A percentile compares a stretch with the other conserved stretches of the same genome.
Conservation (phyloP, 2,888 invertebrate species). For the Papilio protenor region DNA sequence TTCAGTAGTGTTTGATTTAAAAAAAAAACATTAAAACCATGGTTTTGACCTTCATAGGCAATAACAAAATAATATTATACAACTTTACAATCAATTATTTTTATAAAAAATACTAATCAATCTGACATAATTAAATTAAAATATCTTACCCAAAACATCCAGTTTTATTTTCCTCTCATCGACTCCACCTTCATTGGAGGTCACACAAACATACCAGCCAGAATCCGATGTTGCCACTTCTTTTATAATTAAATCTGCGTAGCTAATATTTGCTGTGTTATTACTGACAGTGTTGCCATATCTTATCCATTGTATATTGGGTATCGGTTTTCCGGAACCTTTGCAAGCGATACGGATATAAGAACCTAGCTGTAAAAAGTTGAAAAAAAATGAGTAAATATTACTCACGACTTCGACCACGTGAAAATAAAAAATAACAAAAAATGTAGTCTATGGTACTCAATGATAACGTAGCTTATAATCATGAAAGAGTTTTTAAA, state of each 20-base stretch:
- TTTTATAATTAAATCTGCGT: slow-evolving; percentile 67
- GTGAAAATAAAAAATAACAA: too few species aligned
- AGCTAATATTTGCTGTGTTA: slow-evolving; percentile 58
- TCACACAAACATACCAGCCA: slow-evolving; percentile 84
- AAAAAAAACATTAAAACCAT: too few species aligned
- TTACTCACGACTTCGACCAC: too few species aligned
- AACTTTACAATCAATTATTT: too few species aligned
- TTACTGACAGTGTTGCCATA: slow-evolving; percentile 66
- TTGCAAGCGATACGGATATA: slow-evolving; percentile 75
- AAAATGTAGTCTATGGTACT: too few species aligned
- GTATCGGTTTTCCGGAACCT: slow-evolving; percentile 84
- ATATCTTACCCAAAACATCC: slow-evolving; percentile 70
- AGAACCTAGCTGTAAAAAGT: slow-evolving; percentile 60
- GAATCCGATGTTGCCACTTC: slow-evolving; percentile 57
- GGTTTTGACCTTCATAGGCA: too few species aligned
- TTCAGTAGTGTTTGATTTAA: too few species aligned
- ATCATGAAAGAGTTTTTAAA: too few species aligned
- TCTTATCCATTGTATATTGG: slow-evolving; percentile 85
- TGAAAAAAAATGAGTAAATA: neutral
- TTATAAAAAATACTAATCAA: too few species aligned
- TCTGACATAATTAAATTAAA: too few species aligned
- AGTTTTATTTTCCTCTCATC: slow-evolving; percentile 66
- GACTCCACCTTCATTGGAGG: slow-evolving; percentile 82
- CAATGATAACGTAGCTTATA: too few species aligned
- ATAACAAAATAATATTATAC: too few species aligned